Evolutionary conservation across 2,797 vertebrate species (phyloP).

Genomic region (Enteromius fasciolatus): DNA sequence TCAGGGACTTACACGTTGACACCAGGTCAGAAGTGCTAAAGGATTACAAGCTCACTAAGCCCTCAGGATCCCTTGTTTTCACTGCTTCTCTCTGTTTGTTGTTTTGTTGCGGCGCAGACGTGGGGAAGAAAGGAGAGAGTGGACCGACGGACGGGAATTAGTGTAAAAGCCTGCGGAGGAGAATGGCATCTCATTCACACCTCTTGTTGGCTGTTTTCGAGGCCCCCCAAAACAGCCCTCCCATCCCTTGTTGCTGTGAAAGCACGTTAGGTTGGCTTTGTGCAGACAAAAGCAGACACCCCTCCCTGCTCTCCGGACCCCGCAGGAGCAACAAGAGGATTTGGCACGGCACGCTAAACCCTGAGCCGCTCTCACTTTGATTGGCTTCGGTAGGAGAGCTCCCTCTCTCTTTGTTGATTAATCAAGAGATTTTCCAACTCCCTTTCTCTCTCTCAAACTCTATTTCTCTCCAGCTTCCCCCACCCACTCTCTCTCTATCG

Average conservation of each 20-base stretch:
- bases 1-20: slow-evolving; percentile 80
- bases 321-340: slow-evolving; percentile 82
- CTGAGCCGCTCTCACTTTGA: slow-evolving; percentile 76
- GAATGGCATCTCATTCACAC: slow-evolving; percentile 84
- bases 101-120: slow-evolving; percentile 79
- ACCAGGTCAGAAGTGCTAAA: slow-evolving; percentile 83
- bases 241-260: slow-evolving; percentile 81
- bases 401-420: slow-evolving; percentile 77
- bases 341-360: slow-evolving; percentile 71
- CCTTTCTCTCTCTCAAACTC: slow-evolving; percentile 69
- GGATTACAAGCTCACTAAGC: slow-evolving; percentile 85
- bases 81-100: slow-evolving; percentile 81
- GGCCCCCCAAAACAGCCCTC: slow-evolving; percentile 75
- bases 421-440: slow-evolving; percentile 80
- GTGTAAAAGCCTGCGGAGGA: slow-evolving; percentile 79
- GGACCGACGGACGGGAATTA: slow-evolving; percentile 78
- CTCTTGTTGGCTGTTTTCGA: slow-evolving; percentile 83
- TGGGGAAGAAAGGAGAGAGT: slow-evolving; percentile 72
- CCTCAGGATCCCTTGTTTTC: slow-evolving; percentile 80
- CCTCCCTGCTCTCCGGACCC: slow-evolving; percentile 80
- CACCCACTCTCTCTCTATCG: not conserved
- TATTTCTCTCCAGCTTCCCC: slow-evolving; percentile 65
- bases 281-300: slow-evolving; percentile 79
- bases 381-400: slow-evolving; percentile 78
- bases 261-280: slow-evolving; percentile 82